Evolutionary conservation across 2,113 vertebrate genomes (phyloP), one percentile per base, ranked within the genome.

Genomic region (Lampris incognitus): DNA sequence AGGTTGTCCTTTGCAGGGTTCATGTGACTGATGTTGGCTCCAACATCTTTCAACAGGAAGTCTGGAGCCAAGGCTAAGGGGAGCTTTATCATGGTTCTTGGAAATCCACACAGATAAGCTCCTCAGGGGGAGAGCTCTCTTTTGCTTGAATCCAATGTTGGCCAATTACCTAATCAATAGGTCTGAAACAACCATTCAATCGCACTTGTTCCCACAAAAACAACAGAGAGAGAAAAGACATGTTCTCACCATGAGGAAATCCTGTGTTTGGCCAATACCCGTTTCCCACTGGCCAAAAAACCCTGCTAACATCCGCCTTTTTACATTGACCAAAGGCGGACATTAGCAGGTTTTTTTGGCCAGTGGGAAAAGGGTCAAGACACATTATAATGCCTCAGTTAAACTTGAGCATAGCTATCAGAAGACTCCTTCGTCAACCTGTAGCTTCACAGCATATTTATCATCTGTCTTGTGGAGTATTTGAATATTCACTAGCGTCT

Each of bases 1-100:
- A 68, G 74, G 24, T 68, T 55, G 56, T 57, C 60, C 64, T 88
- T 88, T 81, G 74, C 87, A 83, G 85, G 52, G 61, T 49, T 85
- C 24, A 9, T 72, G 46, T 85, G 74, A 65, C 77, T 88, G 52
- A 83, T 77, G 66, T 71, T 40, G 54, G 66, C 64, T 69, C 46
- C 64, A 60, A 76, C 5, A 8, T 66, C 72, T 88, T 79, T 84
- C 60, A 87, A 84, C 54, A 72, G 59, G 57, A 36, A 48, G 58
- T 60, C 75, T 72, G 63, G 56, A 79, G 80, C 62, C 40, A 0
- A 11, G 40, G 9, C 74, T 54, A 13, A 3, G 39, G 66, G 55
- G 58, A 79, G 76, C 75, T 36, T 39, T 52, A 52, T 51, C 24
- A 1, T 13, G n/a, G 52, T 70, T 59, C 60, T 76, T 51, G 68